Conservation (phyloP, 2,888 invertebrate genomes). For the Athalia cordata region DNA sequence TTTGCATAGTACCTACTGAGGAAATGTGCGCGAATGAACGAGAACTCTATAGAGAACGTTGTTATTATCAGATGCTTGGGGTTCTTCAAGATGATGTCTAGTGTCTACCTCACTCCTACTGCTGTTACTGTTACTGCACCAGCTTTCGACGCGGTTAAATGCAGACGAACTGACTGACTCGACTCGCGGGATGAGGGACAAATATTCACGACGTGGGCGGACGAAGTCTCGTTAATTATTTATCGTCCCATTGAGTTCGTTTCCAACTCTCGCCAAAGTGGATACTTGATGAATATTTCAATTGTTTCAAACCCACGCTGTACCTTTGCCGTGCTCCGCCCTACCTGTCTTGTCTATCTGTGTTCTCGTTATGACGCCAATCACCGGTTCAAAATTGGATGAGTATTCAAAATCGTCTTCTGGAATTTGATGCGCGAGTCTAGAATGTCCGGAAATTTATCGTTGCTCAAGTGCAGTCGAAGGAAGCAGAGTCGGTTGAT, state of each 20-base stretch:
- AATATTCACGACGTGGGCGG: background rate
- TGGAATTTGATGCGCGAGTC: too few species aligned
- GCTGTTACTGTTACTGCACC: too few species aligned
- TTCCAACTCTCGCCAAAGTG: constrained; percentile 35
- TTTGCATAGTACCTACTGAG: constrained; percentile 20
- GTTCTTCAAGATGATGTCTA: constrained; percentile 36
- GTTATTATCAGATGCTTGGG: background rate
- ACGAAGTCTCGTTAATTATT: constrained; percentile 37
- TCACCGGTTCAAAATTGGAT: too few species aligned
- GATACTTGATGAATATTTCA: constrained; percentile 44
- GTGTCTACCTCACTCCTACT: background rate
- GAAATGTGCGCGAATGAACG: background rate
- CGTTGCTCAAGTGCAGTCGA: too few species aligned
- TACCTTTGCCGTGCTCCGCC: background rate
- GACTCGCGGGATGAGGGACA: constrained; percentile 1
- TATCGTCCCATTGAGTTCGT: constrained; percentile 39
- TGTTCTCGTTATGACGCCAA: background rate
- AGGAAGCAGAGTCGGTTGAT: too few species aligned
- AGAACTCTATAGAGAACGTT: background rate
- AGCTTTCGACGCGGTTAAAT: background rate
- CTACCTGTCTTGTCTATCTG: background rate
- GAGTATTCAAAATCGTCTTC: too few species aligned
- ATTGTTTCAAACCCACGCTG: constrained; percentile 32
- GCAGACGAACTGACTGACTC: background rate
- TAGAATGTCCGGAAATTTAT: too few species aligned